These are phyloP conservation scores for Gavialis gangeticus DNA, from an alignment of 2,113 vertebrate genomes.

Conservation along the genomic window DNA sequence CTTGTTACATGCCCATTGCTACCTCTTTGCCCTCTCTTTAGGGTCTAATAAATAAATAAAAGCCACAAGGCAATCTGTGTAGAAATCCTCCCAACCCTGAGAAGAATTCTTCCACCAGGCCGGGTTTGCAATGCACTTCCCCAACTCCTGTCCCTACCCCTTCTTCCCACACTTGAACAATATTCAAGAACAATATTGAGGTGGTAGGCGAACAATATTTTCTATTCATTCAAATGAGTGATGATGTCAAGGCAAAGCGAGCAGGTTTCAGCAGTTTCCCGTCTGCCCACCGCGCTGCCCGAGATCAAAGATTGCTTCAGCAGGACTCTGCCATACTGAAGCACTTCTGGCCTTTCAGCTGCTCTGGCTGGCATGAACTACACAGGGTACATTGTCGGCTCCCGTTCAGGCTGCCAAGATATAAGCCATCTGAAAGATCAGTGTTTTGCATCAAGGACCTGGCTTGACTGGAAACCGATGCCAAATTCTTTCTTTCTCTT, in stretches of 20 bases:
- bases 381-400: neutral
- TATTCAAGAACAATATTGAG: neutral
- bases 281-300: neutral
- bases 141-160: fast-evolving
- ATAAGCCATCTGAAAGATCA: neutral
- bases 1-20: neutral
- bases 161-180: neutral
- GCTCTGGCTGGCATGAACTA: neutral
- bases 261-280: neutral
- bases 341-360: neutral
- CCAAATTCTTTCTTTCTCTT: neutral
- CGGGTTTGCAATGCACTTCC: fast-evolving
- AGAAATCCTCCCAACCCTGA: neutral
- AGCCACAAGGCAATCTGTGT: neutral
- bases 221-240: neutral
- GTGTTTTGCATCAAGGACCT: neutral
- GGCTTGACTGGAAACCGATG: fast-evolving
- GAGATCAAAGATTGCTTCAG: neutral
- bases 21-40: neutral
- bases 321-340: neutral
- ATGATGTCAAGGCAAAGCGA: neutral
- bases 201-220: neutral
- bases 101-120: neutral
- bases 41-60: neutral
- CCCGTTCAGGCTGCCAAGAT: neutral